phyloP scores from a whole-genome alignment of 37 sponge, comb jelly and placozoan genomes.

The Spongia lamella region DNA sequence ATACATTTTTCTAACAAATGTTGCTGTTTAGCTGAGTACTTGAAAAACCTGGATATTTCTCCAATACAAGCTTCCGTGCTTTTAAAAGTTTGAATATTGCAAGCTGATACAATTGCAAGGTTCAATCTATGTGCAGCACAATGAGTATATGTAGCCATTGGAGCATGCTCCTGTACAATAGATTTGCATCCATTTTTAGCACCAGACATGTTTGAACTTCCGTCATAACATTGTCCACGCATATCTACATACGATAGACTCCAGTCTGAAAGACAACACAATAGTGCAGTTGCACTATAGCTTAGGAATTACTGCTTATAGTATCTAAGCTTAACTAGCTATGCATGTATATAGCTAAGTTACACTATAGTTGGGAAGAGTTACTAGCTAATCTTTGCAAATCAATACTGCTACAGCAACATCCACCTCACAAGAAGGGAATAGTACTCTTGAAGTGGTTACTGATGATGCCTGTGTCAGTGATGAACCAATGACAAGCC shows the following conservation, averaged over 20 bases:
- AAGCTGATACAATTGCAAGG: constrained; percentile 56
- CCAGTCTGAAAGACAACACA: no score
- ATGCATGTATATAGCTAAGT: no score
- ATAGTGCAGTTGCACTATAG: no score
- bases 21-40: constrained; percentile 53
- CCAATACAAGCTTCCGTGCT: constrained; percentile 42
- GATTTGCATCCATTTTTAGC: constrained; percentile 34
- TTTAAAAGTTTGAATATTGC: constrained; percentile 29
- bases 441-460: no score
- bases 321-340: no score
- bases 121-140: constrained; percentile 57
- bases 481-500: no score
- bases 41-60: constrained; percentile 51
- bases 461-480: no score
- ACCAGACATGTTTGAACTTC: constrained; percentile 56
- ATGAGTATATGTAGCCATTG: constrained; percentile 43
- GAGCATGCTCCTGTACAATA: constrained; percentile 35
- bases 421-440: no score
- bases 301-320: no score
- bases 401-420: no score
- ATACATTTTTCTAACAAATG: constrained; percentile 32
- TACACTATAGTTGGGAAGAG: no score
- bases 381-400: no score
- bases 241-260: constrained; percentile 7
- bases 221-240: constrained; percentile 61